phyloP scores from a whole-genome alignment of 2,113 vertebrate species.

The Helogale parvula region DNA sequence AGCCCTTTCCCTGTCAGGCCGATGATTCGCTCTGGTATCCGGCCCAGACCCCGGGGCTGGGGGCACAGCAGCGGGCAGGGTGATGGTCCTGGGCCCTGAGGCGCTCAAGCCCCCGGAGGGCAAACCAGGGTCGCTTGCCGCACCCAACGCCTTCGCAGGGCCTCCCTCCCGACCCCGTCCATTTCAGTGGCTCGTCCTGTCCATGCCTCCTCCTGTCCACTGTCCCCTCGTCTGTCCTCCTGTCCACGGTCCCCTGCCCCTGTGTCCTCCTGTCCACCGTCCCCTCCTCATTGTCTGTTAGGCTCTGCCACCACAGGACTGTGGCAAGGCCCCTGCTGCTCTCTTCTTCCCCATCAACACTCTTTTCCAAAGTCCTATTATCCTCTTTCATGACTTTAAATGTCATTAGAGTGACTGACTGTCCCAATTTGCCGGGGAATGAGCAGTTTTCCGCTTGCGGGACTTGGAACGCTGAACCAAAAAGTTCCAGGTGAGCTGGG shows the following conservation, averaged over 20 bases:
- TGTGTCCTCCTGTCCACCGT: neutral
- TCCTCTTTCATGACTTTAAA: neutral
- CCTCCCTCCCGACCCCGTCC: accelerated
- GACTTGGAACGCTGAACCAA: neutral
- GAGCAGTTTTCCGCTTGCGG: neutral
- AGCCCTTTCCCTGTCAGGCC: accelerated
- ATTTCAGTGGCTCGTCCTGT: no score
- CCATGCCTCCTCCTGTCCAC: accelerated
- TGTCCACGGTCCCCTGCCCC: no score
- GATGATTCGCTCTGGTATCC: accelerated
- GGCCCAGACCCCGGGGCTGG: neutral
- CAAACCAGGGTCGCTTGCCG: neutral
- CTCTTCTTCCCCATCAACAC: neutral
- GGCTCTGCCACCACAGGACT: no score
- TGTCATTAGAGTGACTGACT: neutral
- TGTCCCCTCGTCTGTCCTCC: neutral
- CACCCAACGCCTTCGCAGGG: accelerated
- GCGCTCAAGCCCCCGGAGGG: accelerated
- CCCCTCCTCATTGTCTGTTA: no score
- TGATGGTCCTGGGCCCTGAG: neutral
- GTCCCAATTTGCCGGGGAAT: accelerated
- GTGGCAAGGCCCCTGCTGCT: no score
- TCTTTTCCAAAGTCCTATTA: neutral
- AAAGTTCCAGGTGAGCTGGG: neutral
- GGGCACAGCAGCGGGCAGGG: accelerated